Conservation (phyloP, 1,140 invertebrate genomes). For the Eumaeus atala region DNA sequence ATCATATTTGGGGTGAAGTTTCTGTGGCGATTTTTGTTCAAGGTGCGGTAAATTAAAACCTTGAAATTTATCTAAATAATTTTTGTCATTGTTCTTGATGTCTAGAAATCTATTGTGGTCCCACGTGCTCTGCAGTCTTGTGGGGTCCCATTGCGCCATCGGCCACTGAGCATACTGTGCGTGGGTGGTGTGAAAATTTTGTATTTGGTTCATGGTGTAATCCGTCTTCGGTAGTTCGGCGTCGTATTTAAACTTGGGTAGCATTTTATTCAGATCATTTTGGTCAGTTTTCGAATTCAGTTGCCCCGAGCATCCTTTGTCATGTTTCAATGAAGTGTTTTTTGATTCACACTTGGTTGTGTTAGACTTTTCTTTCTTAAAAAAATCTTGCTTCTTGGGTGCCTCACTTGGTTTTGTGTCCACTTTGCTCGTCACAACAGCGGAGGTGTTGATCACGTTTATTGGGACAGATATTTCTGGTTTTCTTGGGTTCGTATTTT, state of each 20-base stretch:
- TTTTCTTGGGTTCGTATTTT: slow-evolving; percentile 51
- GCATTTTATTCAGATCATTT: slow-evolving; percentile 68
- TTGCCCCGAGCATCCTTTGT: slow-evolving; percentile 56
- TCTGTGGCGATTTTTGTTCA: slow-evolving; percentile 73
- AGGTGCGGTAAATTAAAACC: slow-evolving; percentile 74
- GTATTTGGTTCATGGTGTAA: slow-evolving; percentile 76
- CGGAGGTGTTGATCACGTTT: slow-evolving; percentile 62
- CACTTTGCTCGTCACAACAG: slow-evolving; percentile 49
- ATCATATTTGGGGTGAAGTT: slow-evolving; percentile 63
- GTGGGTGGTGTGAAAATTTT: slow-evolving; percentile 76
- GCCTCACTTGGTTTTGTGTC: slow-evolving; percentile 59
- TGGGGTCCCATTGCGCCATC: slow-evolving; percentile 77
- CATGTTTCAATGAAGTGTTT: slow-evolving; percentile 59
- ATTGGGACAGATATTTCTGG: slow-evolving; percentile 63
- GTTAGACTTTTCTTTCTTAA: slow-evolving; percentile 70
- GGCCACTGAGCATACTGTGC: slow-evolving; percentile 76
- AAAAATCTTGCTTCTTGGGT: slow-evolving; percentile 72
- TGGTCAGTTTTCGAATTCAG: slow-evolving; percentile 56
- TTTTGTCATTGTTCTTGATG: slow-evolving; percentile 67
- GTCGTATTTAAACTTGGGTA: slow-evolving; percentile 74
- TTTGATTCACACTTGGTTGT: slow-evolving; percentile 59
- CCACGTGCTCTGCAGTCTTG: slow-evolving; percentile 64
- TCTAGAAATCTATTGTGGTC: slow-evolving; percentile 68
- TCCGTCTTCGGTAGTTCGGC: slow-evolving; percentile 73
- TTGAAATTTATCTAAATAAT: slow-evolving; percentile 69